Evolutionary conservation across 92 coral and sea anemone species (phyloP).

Genomic region (Nematostella vectensis): DNA sequence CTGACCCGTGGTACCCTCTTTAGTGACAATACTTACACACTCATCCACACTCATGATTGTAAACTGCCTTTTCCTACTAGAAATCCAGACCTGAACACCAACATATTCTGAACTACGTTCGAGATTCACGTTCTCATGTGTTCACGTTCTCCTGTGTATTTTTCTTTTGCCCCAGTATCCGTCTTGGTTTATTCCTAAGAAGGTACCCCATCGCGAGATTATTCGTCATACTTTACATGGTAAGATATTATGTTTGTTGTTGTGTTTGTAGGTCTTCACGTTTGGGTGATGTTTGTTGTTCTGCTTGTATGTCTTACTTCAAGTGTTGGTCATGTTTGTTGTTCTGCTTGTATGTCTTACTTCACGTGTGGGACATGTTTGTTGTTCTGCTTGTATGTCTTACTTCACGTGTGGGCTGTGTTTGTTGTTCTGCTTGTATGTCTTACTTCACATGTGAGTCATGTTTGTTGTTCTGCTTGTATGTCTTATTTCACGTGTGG

Average conservation of each 20-base stretch:
- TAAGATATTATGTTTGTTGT: conserved; percentile 14
- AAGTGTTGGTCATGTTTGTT: conserved; percentile 86
- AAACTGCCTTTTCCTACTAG: too few relatives aligned
- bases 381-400: conserved; percentile 66
- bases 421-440: conserved; percentile 67
- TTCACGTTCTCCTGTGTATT: too few relatives aligned
- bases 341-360: conserved; percentile 62
- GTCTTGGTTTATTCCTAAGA: conserved; percentile 87
- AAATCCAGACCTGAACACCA: too few relatives aligned
- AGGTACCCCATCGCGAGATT: conserved; percentile 90
- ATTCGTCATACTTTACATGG: conserved; percentile 93
- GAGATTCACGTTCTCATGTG: too few relatives aligned
- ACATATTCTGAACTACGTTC: too few relatives aligned
- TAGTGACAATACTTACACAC: too few relatives aligned
- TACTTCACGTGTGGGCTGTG: conserved; percentile 90
- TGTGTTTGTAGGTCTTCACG: conserved; percentile 60
- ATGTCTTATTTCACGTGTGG: conserved; percentile 87
- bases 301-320: conserved; percentile 70
- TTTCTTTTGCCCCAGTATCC: conserved; percentile 44
- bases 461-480: conserved; percentile 61
- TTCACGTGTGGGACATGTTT: conserved; percentile 86
- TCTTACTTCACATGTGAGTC: conserved; percentile 86
- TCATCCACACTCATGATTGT: too few relatives aligned
- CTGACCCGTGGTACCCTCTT: too few relatives aligned
- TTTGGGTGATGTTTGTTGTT: conserved; percentile 88